Percentiles rank a stretch among this genome's conserved stretches.
Conservation (phyloP, 2,113 vertebrate species). For the Phoxinus phoxinus region DNA sequence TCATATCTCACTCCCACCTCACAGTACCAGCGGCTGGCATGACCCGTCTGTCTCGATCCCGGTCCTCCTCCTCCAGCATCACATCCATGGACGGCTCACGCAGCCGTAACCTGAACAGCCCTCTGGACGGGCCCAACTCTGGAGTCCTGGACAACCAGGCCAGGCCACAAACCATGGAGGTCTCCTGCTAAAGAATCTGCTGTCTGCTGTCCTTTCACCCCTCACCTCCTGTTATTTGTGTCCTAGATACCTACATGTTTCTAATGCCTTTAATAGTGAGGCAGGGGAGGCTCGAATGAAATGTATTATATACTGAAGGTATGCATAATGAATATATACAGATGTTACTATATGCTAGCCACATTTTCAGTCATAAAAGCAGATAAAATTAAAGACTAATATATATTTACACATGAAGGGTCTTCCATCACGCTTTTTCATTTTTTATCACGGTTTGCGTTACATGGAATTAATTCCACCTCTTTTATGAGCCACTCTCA, state of each 20-base stretch:
- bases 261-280: conserved; percentile 51
- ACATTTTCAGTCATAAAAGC: conserved; percentile 58
- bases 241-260: conserved; percentile 10
- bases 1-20: conserved; percentile 46
- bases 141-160: conserved; percentile 78
- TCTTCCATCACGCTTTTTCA: conserved; percentile 11
- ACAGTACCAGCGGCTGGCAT: conserved; percentile 90
- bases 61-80: conserved; percentile 91
- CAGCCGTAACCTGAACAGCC: conserved; percentile 84
- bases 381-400: conserved; percentile 55
- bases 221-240: conserved; percentile 63
- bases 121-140: conserved; percentile 79
- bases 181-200: conserved; percentile 84
- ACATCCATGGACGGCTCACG: conserved; percentile 88
- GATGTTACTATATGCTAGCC: conserved; percentile 66
- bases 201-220: background rate
- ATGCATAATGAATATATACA: conserved; percentile 65
- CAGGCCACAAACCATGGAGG: conserved; percentile 91
- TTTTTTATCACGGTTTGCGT: background rate
- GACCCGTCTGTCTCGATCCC: conserved; percentile 90
- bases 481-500: conserved; percentile 9
- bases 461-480: background rate
- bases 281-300: conserved; percentile 64
- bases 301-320: conserved; percentile 61
- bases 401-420: conserved; percentile 28